phyloP scores from a whole-genome alignment of 2,797 vertebrate genomes.

The Bothrops alternatus region DNA sequence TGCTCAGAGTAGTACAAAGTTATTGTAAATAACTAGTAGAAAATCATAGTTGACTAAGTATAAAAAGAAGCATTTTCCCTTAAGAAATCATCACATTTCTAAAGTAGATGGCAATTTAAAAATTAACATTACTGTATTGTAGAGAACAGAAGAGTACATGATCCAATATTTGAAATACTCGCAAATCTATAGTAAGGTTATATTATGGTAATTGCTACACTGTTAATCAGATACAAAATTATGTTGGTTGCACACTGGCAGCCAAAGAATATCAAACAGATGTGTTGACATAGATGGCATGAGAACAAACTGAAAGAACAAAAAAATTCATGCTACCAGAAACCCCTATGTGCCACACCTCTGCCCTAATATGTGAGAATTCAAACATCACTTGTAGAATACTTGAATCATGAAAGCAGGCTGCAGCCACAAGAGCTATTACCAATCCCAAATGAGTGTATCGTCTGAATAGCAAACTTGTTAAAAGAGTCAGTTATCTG shows the following conservation, averaged over 20 bases:
- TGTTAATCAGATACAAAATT: not conserved
- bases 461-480: not conserved
- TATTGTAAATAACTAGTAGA: conserved; percentile 33
- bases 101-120: conserved; percentile 20
- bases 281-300: not conserved
- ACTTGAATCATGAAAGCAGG: not conserved
- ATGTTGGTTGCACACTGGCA: not conserved
- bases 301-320: not conserved
- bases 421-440: not conserved
- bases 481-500: not conserved
- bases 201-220: not conserved
- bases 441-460: not conserved
- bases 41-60: conserved; percentile 32
- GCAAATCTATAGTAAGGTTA: not conserved
- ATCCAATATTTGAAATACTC: not conserved
- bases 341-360: not conserved
- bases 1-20: conserved; percentile 7
- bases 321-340: not conserved
- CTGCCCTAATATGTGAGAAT: not conserved
- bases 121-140: not conserved
- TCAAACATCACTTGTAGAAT: not conserved
- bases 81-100: not conserved
- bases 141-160: not conserved
- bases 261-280: not conserved
- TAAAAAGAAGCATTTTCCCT: not conserved